Evolutionary conservation across 2,113 vertebrate genomes (phyloP).

Genomic region (Mugil cephalus): DNA sequence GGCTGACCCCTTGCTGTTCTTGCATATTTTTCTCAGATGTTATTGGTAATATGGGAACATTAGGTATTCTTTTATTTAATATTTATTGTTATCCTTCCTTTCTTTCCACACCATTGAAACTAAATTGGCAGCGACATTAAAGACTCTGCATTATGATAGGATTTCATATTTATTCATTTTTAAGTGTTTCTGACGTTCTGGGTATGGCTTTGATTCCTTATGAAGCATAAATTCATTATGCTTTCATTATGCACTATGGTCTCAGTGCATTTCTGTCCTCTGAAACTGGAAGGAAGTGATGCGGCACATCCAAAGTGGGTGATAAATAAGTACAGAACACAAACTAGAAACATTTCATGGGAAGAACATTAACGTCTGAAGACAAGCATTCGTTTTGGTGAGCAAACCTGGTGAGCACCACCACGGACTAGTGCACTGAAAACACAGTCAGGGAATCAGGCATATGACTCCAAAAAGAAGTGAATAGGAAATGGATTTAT

Average conservation of each 20-base stretch:
- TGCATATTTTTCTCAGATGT: neutral
- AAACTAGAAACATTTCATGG: no score
- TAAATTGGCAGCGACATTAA: neutral
- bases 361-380: no score
- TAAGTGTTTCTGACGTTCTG: neutral
- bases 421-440: no score
- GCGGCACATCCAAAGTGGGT: no score
- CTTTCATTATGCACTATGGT: neutral
- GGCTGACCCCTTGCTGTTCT: neutral
- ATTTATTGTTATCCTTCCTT: neutral
- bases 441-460: no score
- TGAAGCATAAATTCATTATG: neutral
- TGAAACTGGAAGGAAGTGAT: no score
- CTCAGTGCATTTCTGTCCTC: no score
- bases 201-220: neutral
- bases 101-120: neutral
- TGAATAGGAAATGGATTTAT: no score
- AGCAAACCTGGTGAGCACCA: no score
- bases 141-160: neutral
- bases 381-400: no score
- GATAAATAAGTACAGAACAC: no score
- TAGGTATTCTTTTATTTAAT: neutral
- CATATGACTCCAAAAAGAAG: no score
- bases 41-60: neutral
- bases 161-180: neutral